Evolutionary conservation across 2,888 invertebrate genomes (phyloP).

Genomic region (Orgyia antiqua): DNA sequence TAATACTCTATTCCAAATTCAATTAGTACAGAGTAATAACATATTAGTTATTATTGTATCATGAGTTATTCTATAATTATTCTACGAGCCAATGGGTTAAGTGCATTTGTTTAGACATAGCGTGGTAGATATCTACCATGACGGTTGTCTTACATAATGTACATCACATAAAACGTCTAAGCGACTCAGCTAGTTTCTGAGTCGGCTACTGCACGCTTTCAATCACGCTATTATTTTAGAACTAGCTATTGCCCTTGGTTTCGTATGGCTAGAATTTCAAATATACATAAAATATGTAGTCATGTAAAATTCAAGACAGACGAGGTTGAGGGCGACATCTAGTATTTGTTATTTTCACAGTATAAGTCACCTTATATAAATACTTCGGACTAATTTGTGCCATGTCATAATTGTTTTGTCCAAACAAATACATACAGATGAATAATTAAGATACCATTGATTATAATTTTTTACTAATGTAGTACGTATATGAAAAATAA

Average conservation of each 20-base stretch:
- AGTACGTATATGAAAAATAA: slow-evolving; percentile 20
- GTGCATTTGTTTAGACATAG: slow-evolving; percentile 25
- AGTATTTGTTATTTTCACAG: too few relatives aligned
- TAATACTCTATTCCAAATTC: too few relatives aligned
- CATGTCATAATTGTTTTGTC: slow-evolving; percentile 40
- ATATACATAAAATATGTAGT: too few relatives aligned
- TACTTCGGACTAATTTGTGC: slow-evolving; percentile 46
- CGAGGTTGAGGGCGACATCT: too few relatives aligned
- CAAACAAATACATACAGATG: slow-evolving; percentile 23
- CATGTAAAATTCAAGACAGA: too few relatives aligned
- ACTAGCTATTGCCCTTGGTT: not conserved
- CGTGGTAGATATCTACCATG: slow-evolving; percentile 34
- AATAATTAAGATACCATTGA: slow-evolving; percentile 26
- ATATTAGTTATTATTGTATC: too few relatives aligned
- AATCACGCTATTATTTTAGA: slow-evolving; percentile 1
- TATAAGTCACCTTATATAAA: slow-evolving; percentile 11
- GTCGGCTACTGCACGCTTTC: slow-evolving; percentile 64
- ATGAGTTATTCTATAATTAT: too few relatives aligned
- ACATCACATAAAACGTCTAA: slow-evolving; percentile 55
- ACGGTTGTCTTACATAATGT: slow-evolving; percentile 26
- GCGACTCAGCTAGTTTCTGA: slow-evolving; percentile 66
- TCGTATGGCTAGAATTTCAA: not conserved
- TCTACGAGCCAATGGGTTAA: too few relatives aligned
- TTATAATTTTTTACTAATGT: slow-evolving; percentile 24
- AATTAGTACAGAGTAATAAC: too few relatives aligned